phyloP scores from a whole-genome alignment of 2,797 vertebrate species.

The Nyctibius grandis region DNA sequence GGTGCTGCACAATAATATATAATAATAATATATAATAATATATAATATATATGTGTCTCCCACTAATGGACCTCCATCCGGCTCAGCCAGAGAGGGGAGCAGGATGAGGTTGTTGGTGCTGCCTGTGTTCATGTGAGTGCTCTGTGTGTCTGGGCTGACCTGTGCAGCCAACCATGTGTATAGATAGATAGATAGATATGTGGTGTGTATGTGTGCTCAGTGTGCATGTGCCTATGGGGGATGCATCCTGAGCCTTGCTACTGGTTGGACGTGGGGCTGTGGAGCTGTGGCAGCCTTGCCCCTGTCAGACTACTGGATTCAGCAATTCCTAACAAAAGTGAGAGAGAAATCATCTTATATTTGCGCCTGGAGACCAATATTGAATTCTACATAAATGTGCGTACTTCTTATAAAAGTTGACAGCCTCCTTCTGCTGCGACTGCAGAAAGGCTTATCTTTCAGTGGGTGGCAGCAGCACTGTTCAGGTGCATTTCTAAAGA shows the following conservation, averaged over 20 bases:
- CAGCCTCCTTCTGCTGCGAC: background rate
- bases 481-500: background rate
- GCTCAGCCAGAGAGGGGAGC: background rate
- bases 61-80: background rate
- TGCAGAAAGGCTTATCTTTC: background rate
- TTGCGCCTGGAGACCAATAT: background rate
- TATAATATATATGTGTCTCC: no score
- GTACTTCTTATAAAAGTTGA: background rate
- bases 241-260: background rate
- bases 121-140: background rate
- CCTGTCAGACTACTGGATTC: background rate
- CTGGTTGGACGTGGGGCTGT: background rate
- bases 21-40: no score
- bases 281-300: background rate
- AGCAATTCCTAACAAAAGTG: background rate
- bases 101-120: background rate
- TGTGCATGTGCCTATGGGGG: accelerated
- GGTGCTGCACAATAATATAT: accelerated
- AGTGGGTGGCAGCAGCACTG: background rate
- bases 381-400: background rate
- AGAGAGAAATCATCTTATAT: background rate
- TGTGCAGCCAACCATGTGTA: accelerated
- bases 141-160: no score
- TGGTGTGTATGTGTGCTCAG: background rate
- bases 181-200: no score